phyloP scores from a whole-genome alignment of 2,888 invertebrate genomes.

The Lypha dubia region DNA sequence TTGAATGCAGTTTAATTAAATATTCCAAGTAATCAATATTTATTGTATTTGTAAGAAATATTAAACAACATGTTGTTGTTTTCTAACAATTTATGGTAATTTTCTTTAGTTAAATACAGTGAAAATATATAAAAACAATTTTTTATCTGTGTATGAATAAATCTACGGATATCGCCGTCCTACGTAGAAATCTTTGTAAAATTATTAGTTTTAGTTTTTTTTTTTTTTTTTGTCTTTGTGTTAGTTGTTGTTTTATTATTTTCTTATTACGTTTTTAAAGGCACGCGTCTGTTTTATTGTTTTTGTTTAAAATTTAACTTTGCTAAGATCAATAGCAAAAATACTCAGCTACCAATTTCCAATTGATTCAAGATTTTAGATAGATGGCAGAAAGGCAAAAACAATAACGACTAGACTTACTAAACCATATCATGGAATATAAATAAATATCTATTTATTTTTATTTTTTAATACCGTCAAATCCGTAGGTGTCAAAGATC shows the following conservation, averaged over 20 bases:
- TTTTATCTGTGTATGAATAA: conserved; percentile 29
- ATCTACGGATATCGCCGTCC: conserved; percentile 31
- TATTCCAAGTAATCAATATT: conserved; percentile 40
- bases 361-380: conserved; percentile 54
- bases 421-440: neutral
- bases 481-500: conserved; percentile 70
- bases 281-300: conserved; percentile 62
- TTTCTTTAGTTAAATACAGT: conserved; percentile 2
- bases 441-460: neutral
- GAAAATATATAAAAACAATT: conserved; percentile 27
- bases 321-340: conserved; percentile 41
- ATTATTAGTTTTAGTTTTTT: conserved; percentile 12
- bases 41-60: conserved; percentile 18
- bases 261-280: conserved; percentile 47
- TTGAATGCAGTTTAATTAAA: conserved; percentile 9
- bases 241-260: neutral
- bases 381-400: conserved; percentile 38
- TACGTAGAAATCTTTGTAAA: conserved; percentile 45
- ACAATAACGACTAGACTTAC: neutral
- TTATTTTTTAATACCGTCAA: conserved; percentile 62
- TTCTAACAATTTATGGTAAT: conserved; percentile 39
- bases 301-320: conserved; percentile 27
- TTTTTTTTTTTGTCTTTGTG: neutral
- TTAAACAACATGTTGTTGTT: conserved; percentile 11
- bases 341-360: conserved; percentile 54